Percentiles rank a stretch among this genome's conserved stretches.
Conservation (phyloP, 2,888 invertebrate genomes). For the Chaitophorus viminalis region DNA sequence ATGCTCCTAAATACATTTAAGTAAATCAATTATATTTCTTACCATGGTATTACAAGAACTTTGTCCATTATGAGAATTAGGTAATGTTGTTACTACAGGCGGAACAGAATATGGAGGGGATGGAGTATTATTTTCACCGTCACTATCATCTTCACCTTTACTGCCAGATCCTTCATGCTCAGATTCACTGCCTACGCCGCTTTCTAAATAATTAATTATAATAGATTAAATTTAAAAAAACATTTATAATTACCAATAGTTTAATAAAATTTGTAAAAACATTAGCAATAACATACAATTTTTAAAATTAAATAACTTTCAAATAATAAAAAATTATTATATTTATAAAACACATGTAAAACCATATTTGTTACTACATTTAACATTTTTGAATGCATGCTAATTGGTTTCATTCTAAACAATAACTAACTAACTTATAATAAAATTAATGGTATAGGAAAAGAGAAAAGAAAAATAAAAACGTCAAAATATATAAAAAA, state of each 20-base stretch:
- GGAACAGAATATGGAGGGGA: conserved; percentile 56
- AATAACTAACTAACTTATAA: not conserved
- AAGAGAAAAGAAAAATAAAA: not conserved
- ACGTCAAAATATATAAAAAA: not conserved
- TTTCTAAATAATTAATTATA: conserved; percentile 70
- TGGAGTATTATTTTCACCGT: conserved; percentile 65
- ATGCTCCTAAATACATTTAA: not conserved
- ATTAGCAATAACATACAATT: no score
- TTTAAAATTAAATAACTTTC: no score
- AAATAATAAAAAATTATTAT: no score
- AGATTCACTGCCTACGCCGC: conserved; percentile 71
- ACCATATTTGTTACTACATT: no score
- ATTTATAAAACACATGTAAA: no score
- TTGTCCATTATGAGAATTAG: conserved; percentile 44
- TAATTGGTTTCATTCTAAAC: no score
- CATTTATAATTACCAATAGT: no score
- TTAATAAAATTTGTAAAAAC: no score
- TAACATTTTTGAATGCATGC: no score
- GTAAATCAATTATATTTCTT: not conserved
- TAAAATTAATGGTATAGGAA: not conserved
- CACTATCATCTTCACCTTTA: conserved; percentile 70
- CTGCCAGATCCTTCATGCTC: conserved; percentile 65
- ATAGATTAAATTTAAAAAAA: not conserved
- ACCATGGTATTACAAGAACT: conserved; percentile 49
- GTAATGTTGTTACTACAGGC: not conserved